Evolutionary conservation across 2,797 vertebrate genomes (phyloP).

Genomic region (Ceryle rudis): DNA sequence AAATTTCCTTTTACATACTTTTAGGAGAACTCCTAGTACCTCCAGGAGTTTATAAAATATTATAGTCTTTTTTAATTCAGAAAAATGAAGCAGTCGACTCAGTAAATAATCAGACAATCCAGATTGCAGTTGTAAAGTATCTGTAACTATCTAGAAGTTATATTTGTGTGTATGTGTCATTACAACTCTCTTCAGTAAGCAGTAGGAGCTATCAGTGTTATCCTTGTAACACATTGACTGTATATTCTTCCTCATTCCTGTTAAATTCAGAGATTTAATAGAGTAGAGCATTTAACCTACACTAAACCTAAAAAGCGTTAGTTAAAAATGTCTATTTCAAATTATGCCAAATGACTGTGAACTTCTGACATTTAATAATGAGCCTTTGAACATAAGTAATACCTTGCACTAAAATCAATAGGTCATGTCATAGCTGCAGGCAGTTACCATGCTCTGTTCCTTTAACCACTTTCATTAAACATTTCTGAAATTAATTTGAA

Average conservation of each 20-base stretch:
- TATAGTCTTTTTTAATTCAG: background rate
- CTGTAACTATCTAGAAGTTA: background rate
- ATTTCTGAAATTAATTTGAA: conserved; percentile 48
- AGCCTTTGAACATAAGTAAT: background rate
- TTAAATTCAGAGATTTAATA: background rate
- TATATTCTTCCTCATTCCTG: background rate
- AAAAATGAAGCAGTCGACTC: background rate
- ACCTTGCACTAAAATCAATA: background rate
- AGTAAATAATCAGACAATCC: background rate
- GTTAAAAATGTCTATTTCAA: background rate
- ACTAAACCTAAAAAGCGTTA: background rate
- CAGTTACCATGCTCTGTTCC: background rate
- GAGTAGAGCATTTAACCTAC: background rate
- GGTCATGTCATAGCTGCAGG: background rate
- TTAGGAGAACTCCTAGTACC: background rate
- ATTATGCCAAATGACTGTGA: background rate
- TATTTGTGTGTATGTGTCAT: background rate
- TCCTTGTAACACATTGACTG: background rate
- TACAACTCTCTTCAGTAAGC: background rate
- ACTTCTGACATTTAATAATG: background rate
- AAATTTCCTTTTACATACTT: background rate
- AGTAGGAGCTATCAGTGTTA: background rate
- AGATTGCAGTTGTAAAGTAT: background rate
- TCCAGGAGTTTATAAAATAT: background rate
- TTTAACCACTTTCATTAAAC: conserved; percentile 41